phyloP scores from a whole-genome alignment of 2,797 vertebrate genomes.

The Rhinella marina region DNA sequence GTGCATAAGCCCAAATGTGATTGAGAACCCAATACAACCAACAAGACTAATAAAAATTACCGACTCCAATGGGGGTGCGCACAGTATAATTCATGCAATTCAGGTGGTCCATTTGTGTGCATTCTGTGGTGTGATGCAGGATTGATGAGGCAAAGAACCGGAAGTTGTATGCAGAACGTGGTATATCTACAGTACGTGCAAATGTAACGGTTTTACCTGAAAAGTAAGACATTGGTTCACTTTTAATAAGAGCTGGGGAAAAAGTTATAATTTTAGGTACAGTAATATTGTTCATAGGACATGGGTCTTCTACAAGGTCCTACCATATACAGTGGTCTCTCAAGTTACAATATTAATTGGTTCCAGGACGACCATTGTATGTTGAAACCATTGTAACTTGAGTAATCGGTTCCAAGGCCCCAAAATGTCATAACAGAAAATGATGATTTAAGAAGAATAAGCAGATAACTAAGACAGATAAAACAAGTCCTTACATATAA shows the following conservation, averaged over 20 bases:
- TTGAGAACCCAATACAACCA: not conserved
- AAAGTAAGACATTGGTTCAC: slow-evolving; percentile 37
- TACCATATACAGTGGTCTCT: no score
- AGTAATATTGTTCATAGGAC: not conserved
- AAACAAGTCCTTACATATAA: no score
- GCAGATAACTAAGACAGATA: no score
- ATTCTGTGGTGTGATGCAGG: slow-evolving; percentile 87
- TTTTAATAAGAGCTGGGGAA: not conserved
- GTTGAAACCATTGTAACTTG: no score
- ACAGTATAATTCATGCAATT: slow-evolving; percentile 89
- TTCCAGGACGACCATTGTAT: no score
- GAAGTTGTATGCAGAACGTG: slow-evolving; percentile 86
- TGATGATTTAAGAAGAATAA: no score
- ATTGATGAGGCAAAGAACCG: slow-evolving; percentile 91
- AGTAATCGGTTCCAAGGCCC: no score
- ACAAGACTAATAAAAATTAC: slow-evolving; percentile 72
- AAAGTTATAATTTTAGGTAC: not conserved
- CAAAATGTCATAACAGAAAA: no score
- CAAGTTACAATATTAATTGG: no score
- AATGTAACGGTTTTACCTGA: slow-evolving; percentile 88
- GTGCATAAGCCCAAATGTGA: not conserved
- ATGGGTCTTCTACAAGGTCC: no score
- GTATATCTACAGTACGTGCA: slow-evolving; percentile 88
- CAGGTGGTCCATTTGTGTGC: slow-evolving; percentile 84
- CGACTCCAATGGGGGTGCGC: slow-evolving; percentile 88